Evolutionary conservation across 1,140 invertebrate genomes (phyloP).

Genomic region (Camponotus vicinus): DNA sequence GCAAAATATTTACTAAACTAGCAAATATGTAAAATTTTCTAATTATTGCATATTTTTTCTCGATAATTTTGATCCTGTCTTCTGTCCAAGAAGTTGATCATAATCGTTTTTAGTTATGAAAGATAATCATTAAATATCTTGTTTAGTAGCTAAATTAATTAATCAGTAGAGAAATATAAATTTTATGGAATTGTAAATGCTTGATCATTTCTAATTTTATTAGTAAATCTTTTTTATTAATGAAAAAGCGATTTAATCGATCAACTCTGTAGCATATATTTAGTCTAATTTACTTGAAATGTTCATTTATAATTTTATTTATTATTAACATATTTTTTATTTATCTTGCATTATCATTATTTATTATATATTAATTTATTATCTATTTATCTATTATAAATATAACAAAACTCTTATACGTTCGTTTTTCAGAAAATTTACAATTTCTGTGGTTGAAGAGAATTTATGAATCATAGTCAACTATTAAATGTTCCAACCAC

Average conservation of each 20-base stretch:
- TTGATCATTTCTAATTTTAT: not conserved
- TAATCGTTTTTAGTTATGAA: not conserved
- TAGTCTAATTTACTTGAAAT: not conserved
- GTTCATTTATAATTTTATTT: not conserved
- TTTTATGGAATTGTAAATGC: not conserved
- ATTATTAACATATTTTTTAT: no score
- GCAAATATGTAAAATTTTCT: not conserved
- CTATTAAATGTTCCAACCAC: not conserved
- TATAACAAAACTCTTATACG: not conserved
- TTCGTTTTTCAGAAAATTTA: not conserved
- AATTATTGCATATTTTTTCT: not conserved
- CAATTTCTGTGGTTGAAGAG: not conserved
- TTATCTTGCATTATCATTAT: no score
- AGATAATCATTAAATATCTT: not conserved
- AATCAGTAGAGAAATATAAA: not conserved
- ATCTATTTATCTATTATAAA: not conserved
- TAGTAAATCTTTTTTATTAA: constrained; percentile 4
- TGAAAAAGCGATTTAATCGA: not conserved
- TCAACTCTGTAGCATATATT: not conserved
- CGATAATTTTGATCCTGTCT: not conserved
- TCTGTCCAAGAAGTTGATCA: not conserved
- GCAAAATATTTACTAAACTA: not conserved
- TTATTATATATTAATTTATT: no score
- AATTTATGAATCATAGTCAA: constrained; percentile 27
- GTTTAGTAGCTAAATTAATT: not conserved